Base-by-base conservation (phyloP, 2,888 invertebrate species). In the Cacoxenus indagator region DNA sequence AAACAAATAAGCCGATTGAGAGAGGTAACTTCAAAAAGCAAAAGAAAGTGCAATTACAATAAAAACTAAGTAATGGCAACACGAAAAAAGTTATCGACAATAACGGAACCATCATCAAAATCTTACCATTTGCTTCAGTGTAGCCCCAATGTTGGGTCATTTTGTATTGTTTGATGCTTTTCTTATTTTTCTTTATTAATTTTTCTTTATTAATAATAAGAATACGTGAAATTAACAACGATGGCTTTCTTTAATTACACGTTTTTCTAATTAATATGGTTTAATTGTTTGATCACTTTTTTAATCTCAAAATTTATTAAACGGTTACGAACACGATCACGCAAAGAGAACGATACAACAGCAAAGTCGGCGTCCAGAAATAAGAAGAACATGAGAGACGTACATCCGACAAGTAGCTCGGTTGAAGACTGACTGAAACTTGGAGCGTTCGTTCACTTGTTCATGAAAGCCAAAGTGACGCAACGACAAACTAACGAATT, bases 101-200 rank as follows among this genome's bases (percentile, higher is more conserved):
- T 8, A 31, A 31, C 14, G 6, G 17, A 8, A 17, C 17, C 17
- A 48, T 6, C 17, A 48, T 1, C 2, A 51, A 61, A 31, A 43
- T 48, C 84, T 84, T 83, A 85, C 84, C 84, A 68, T 85, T 85
- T 76, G 82, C 85, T 73, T 82, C 79, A 68, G 84, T 86, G 68
- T 85, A 85, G 67, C 84, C 84, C 84, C 84, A 85, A 72, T 80
- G 82, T 65, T 82, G 75, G 76, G 78, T 84, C 84, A 84, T 83
- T 46, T 74, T 80, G 22, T 19, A 37, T 31, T n/a, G 19, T n/a
- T 62, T 27, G 55, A n/a, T n/a, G n/a, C n/a, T n/a, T n/a, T n/a
- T n/a, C n/a, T n/a, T n/a, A n/a, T n/a, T n/a, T n/a, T n/a, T n/a
- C n/a, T n/a, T n/a, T n/a, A n/a, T n/a, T n/a, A n/a, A n/a, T n/a